Evolutionary conservation across 2,113 vertebrate genomes (phyloP), one percentile per base, ranked within the genome.

Genomic region (Phainopepla nitens): DNA sequence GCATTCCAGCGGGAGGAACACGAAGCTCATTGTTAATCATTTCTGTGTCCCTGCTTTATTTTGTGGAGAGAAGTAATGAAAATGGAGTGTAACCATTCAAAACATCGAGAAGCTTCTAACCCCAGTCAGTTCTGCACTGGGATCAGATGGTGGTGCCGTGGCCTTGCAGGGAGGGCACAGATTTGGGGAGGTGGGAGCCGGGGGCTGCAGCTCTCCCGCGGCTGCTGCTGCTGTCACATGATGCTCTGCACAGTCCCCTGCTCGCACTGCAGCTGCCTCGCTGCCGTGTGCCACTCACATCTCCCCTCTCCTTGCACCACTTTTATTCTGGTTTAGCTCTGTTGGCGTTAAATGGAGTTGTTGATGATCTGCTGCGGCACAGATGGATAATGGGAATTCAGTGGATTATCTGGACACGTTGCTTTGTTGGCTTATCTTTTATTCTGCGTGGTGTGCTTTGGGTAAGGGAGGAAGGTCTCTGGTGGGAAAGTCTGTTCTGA

Each of bases 181-280:
- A 9, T 61, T 35, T 39, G 5, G 18, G 68, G 23, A 71, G 90
- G 73, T 93, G 90, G 90, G 90, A 71, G 85, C 49, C 0, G 9
- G 84, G 91, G 94, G 85, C 62, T 90, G 79, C 65, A 72, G 71
- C 89, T 86, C 79, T 78, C 49, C 73, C 53, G 47, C 3, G 18
- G 91, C 93, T 82, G 96, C 89, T 9, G 31, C 80, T 86, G 27
- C 89, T 39, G 65, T 78, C 94, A 89, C 94, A 94, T 50, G 95
- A 41, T 93, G 94, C 1, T 24, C 72, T 70, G 89, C 94, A 88
- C 90, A 77, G 92, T 49, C 27, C 92, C 57, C 80, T 33, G 71
- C 90, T 85, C 9, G 2, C 83, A 13, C 81, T 87, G 87, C 96
- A 93, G 90, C 95, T 84, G 89, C 54, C 89, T 90, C 1, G 8